phyloP scores from a whole-genome alignment of 2,888 invertebrate genomes.

The Melinaea marsaeus region DNA sequence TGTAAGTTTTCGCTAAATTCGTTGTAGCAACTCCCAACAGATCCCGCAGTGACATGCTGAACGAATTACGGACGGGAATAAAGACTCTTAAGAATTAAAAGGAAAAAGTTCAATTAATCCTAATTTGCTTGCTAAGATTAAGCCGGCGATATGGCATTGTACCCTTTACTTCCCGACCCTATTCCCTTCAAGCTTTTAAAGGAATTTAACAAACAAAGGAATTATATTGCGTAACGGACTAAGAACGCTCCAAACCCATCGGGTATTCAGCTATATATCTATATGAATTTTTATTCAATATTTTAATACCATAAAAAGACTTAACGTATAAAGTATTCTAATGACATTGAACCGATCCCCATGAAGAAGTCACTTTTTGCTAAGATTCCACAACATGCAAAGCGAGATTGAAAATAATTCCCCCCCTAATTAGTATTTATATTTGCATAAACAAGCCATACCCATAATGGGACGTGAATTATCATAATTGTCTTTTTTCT shows the following conservation, averaged over 20 bases:
- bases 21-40: constrained; percentile 46
- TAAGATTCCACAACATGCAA: constrained; percentile 50
- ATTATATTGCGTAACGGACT: constrained; percentile 68
- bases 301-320: constrained; percentile 27
- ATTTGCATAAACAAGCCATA: constrained; percentile 72
- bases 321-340: constrained; percentile 46
- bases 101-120: constrained; percentile 77
- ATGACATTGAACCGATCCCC: constrained; percentile 55
- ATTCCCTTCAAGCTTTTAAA: constrained; percentile 70
- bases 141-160: constrained; percentile 68
- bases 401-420: constrained; percentile 67
- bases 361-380: constrained; percentile 52
- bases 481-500: constrained; percentile 71
- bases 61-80: constrained; percentile 66
- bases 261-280: constrained; percentile 46
- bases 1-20: background rate
- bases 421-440: constrained; percentile 67
- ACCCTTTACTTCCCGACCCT: constrained; percentile 71
- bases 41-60: constrained; percentile 57
- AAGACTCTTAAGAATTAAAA: constrained; percentile 58
- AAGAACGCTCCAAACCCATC: constrained; percentile 57
- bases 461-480: constrained; percentile 73
- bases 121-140: constrained; percentile 75
- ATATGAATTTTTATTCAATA: constrained; percentile 24
- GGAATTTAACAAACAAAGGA: constrained; percentile 71